A percentile compares a stretch with the other conserved stretches of the same genome.
These are phyloP conservation scores for Brachyptera putata DNA, from an alignment of 2,888 invertebrate genomes.

Conservation along the genomic window DNA sequence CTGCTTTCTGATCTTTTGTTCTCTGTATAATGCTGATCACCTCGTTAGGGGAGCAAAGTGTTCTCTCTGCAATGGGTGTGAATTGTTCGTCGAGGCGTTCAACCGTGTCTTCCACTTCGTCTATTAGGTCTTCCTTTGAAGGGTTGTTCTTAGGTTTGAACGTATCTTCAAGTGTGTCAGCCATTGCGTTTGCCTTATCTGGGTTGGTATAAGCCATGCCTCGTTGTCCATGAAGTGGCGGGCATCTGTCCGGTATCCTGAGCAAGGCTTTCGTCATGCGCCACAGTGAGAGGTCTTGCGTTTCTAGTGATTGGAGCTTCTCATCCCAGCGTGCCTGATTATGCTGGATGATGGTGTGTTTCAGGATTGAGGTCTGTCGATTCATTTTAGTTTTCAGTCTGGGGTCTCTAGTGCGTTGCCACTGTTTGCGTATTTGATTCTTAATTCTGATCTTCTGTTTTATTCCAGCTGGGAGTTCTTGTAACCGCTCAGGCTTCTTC, in stretches of 20 bases:
- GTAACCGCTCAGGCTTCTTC: background rate
- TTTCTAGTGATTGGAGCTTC: too few relatives aligned
- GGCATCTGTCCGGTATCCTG: background rate
- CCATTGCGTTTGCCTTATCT: background rate
- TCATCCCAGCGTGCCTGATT: too few relatives aligned
- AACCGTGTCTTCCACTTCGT: too few relatives aligned
- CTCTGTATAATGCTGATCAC: background rate
- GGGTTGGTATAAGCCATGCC: background rate
- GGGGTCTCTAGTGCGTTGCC: background rate
- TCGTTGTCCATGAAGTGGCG: background rate
- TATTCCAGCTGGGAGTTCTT: background rate
- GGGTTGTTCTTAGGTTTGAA: background rate
- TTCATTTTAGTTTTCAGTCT: background rate
- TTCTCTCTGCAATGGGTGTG: background rate
- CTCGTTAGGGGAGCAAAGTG: background rate
- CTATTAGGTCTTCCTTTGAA: too few relatives aligned
- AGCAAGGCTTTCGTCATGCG: background rate
- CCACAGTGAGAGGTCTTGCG: background rate
- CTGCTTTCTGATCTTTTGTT: background rate
- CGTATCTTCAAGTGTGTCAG: background rate
- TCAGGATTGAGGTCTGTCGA: background rate
- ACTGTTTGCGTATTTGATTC: background rate
- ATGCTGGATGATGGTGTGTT: background rate
- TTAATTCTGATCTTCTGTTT: background rate
- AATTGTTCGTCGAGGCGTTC: too few relatives aligned